These are phyloP conservation scores for Sorex fumeus DNA, from an alignment of 2,113 vertebrate species.

Conservation along the genomic window DNA sequence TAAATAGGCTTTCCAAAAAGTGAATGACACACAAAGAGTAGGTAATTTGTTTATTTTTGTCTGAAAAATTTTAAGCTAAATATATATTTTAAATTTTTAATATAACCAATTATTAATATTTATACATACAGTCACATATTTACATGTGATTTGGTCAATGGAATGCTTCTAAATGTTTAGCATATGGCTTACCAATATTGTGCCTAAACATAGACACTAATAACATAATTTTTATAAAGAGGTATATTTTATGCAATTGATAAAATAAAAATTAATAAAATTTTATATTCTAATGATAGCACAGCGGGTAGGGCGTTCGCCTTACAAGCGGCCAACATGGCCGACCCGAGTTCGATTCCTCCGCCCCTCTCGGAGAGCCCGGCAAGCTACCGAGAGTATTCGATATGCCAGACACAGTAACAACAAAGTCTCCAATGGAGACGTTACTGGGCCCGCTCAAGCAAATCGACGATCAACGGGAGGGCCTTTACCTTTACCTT, in stretches of 20 bases:
- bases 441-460: no score
- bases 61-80: conserved; percentile 23
- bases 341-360: no score
- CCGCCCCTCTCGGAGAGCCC: no score
- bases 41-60: conserved; percentile 26
- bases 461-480: no score
- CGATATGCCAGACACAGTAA: no score
- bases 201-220: conserved; percentile 15
- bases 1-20: not conserved
- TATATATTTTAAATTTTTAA: conserved; percentile 50
- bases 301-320: no score
- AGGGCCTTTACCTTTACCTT: no score
- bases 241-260: not conserved
- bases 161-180: not conserved
- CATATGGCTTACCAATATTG: conserved; percentile 16
- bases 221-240: conserved; percentile 26
- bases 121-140: not conserved
- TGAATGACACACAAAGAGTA: not conserved
- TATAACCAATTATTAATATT: not conserved
- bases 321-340: no score
- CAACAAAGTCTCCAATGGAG: no score
- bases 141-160: not conserved
- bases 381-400: no score
- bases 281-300: conserved; percentile 32
- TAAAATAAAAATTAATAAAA: conserved; percentile 5